Evolutionary conservation across 1,140 invertebrate species (phyloP).

Genomic region (Parapsyche elsis): DNA sequence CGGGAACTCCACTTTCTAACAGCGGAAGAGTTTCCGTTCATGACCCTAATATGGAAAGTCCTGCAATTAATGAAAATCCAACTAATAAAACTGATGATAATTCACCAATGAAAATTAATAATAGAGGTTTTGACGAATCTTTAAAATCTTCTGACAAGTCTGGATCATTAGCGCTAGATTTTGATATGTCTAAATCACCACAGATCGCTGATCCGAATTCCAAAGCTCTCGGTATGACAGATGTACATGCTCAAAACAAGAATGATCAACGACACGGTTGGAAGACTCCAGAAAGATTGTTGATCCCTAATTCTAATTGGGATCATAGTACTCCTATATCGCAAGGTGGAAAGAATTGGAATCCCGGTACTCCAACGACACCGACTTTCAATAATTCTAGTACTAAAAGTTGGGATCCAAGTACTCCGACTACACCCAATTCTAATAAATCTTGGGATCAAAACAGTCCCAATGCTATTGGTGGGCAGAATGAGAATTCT

Average conservation of each 20-base stretch:
- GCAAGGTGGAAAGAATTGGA: constrained; percentile 61
- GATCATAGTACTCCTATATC: constrained; percentile 41
- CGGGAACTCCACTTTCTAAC: constrained; percentile 50
- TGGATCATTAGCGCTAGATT: constrained; percentile 42
- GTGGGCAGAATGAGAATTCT: constrained; percentile 65
- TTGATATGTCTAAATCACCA: constrained; percentile 59
- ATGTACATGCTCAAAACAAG: constrained; percentile 57
- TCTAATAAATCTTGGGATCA: constrained; percentile 53
- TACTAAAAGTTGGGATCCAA: constrained; percentile 50
- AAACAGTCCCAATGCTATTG: constrained; percentile 44
- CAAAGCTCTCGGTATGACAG: constrained; percentile 62
- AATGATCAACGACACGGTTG: constrained; percentile 57
- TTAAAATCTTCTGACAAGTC: constrained; percentile 57
- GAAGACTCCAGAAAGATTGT: constrained; percentile 62
- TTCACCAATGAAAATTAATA: constrained; percentile 40
- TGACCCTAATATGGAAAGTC: constrained; percentile 44
- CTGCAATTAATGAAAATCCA: constrained; percentile 34
- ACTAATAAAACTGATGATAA: constrained; percentile 44
- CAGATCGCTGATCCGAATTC: constrained; percentile 63
- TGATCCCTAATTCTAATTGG: constrained; percentile 53
- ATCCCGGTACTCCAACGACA: constrained; percentile 54
- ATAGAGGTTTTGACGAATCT: constrained; percentile 46
- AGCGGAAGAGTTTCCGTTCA: constrained; percentile 47
- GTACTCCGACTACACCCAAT: constrained; percentile 46
- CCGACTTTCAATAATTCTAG: constrained; percentile 40